These are phyloP conservation scores for Atherinosoma microstoma DNA, from an alignment of 2,797 vertebrate species.

Conservation along the genomic window DNA sequence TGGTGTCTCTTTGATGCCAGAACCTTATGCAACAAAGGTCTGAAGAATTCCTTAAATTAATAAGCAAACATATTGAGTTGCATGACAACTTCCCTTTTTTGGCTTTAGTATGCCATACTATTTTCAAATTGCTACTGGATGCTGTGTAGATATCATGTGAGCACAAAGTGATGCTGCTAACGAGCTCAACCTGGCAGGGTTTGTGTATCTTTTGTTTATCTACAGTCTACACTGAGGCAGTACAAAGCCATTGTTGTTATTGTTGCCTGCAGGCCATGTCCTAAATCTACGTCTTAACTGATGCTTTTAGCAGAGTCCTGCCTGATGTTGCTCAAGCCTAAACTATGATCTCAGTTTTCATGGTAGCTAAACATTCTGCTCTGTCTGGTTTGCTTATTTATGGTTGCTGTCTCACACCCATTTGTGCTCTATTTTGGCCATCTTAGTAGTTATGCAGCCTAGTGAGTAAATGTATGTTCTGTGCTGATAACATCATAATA, in stretches of 20 bases:
- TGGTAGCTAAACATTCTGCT: neutral
- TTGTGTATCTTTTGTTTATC: neutral
- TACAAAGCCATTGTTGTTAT: conserved; percentile 3
- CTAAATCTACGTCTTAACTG: neutral
- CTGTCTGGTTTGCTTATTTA: conserved; percentile 3
- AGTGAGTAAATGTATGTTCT: conserved; percentile 20
- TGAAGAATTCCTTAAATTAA: neutral
- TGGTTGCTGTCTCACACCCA: neutral
- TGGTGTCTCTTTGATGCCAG: neutral
- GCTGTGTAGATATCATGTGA: neutral
- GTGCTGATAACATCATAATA: conserved; percentile 11
- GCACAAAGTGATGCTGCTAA: neutral
- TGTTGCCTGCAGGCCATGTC: neutral
- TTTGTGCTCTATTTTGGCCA: conserved; percentile 35
- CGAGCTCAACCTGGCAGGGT: neutral
- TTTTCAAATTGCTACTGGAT: neutral
- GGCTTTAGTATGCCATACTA: neutral
- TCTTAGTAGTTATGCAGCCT: conserved; percentile 22
- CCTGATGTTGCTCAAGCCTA: conserved; percentile 25
- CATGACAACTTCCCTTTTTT: neutral
- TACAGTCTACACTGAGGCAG: neutral
- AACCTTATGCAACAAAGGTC: neutral
- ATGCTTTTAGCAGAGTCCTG: conserved; percentile 6
- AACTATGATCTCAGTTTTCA: conserved; percentile 23
- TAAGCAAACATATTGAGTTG: neutral